These are phyloP conservation scores for Belonocnema kinseyi DNA, from an alignment of 1,140 invertebrate species.

Conservation along the genomic window DNA sequence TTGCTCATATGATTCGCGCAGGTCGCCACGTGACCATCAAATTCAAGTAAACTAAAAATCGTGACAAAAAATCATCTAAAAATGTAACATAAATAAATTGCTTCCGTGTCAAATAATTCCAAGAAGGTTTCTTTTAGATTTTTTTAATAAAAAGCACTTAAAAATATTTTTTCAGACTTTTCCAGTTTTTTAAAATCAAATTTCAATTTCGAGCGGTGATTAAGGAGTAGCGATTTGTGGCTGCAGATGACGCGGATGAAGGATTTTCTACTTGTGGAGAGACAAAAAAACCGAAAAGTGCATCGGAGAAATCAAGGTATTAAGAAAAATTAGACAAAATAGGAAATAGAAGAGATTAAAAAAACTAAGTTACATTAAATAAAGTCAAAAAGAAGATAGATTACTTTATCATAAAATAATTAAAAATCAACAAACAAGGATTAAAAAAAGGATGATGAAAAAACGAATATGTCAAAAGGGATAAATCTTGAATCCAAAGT, in stretches of 20 bases:
- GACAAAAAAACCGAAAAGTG: background rate
- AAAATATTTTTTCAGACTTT: too few relatives aligned
- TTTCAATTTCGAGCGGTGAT: background rate
- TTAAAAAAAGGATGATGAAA: background rate
- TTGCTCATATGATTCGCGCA: background rate
- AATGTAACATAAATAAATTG: too few relatives aligned
- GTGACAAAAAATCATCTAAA: background rate
- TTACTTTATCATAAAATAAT: background rate
- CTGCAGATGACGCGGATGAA: constrained; percentile 38
- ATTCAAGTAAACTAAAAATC: background rate
- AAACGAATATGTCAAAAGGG: background rate
- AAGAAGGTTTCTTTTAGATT: too few relatives aligned
- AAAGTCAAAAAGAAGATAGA: background rate
- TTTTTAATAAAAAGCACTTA: too few relatives aligned
- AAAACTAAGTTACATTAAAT: background rate
- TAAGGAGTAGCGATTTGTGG: background rate
- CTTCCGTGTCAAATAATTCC: too few relatives aligned
- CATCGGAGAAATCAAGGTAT: constrained; percentile 1
- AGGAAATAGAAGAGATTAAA: background rate
- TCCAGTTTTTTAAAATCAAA: too few relatives aligned
- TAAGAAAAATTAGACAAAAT: too few relatives aligned
- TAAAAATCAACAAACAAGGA: background rate
- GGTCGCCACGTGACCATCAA: constrained; percentile 1
- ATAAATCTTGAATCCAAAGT: background rate
- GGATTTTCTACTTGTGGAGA: background rate